A percentile compares a stretch with the other conserved stretches of the same genome.
These are phyloP conservation scores for Agrochola lychnidis DNA, from an alignment of 2,888 invertebrate species.

Conservation along the genomic window DNA sequence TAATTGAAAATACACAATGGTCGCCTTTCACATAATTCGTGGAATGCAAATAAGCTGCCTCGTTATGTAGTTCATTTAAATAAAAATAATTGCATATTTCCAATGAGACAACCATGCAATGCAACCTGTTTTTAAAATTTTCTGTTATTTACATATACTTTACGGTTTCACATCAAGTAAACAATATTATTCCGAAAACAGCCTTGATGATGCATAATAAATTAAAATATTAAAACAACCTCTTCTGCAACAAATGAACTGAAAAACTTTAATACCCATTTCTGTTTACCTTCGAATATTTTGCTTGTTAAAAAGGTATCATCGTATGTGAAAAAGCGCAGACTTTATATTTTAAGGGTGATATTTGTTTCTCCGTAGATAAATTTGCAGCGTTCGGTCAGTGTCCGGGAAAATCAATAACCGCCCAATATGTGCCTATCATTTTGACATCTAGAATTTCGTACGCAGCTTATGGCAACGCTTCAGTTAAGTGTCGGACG, in stretches of 20 bases:
- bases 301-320: slow-evolving; percentile 33
- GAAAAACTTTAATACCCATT: slow-evolving; percentile 3
- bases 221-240: slow-evolving; percentile 19
- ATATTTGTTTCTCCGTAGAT: slow-evolving; percentile 48
- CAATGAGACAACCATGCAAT: background rate
- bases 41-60: slow-evolving; percentile 10
- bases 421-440: slow-evolving; percentile 85
- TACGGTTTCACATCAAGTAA: slow-evolving; percentile 11
- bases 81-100: slow-evolving; percentile 13
- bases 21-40: background rate
- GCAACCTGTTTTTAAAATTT: background rate
- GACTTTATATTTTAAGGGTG: slow-evolving; percentile 23
- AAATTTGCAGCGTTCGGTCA: slow-evolving; percentile 71
- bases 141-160: background rate
- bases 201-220: slow-evolving; percentile 8
- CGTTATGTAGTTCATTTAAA: background rate
- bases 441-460: slow-evolving; percentile 87
- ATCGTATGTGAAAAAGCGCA: slow-evolving; percentile 15
- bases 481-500: slow-evolving; percentile 52
- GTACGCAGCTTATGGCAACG: slow-evolving; percentile 73
- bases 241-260: slow-evolving; percentile 12
- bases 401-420: slow-evolving; percentile 85
- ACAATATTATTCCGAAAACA: slow-evolving; percentile 12
- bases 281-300: slow-evolving; percentile 4
- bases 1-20: background rate